Evolutionary conservation across 2,888 invertebrate genomes (phyloP), one percentile per base, ranked within the genome.

Genomic region (Acanthoscelides obtectus): DNA sequence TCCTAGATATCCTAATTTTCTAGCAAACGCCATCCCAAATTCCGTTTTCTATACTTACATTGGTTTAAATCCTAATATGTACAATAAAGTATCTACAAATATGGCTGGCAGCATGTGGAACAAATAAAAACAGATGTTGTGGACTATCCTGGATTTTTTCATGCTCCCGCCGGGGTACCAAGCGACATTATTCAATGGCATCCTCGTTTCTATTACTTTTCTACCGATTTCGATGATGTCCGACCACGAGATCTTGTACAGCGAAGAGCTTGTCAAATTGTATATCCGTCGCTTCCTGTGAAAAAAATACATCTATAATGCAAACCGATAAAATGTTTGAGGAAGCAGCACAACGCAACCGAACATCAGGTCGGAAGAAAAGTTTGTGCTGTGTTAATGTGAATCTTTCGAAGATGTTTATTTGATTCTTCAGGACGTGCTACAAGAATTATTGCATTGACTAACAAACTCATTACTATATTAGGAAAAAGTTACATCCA

Each of bases 21-120:
- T 12, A 12, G 19, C 63, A 63, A n/a, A n/a, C n/a, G n/a, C n/a
- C n/a, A n/a, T n/a, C n/a, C n/a, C n/a, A n/a, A n/a, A n/a, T n/a
- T n/a, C n/a, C n/a, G n/a, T 25, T 45, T 6, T 45, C 45, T 45
- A 45, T 45, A 89, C 93, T 90, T 86, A 95, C 95, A 95, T 89
- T 75, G 97, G 96, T 81, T 96, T 95, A 81, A 95, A 92, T 69
- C 98, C 97, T 0, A 94, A 86, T 66, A 96, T 86, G 80, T 91
- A 90, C 63, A 95, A 89, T 0, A 96, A 84, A 0, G 90, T 85
- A 83, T 99, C 99, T 27, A 96, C 88, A 68, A 97, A 83, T 72
- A 96, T 88, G 0, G 98, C 98, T 0, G 98, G 98, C 68, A 97
- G 84, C 88, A 94, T 92, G 85, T 99, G 99, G 86, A 96, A 96